A percentile compares a stretch with the other conserved stretches of the same genome.
Evolutionary conservation across 2,888 invertebrate genomes (phyloP).

Genomic region (Drosophila putrida): DNA sequence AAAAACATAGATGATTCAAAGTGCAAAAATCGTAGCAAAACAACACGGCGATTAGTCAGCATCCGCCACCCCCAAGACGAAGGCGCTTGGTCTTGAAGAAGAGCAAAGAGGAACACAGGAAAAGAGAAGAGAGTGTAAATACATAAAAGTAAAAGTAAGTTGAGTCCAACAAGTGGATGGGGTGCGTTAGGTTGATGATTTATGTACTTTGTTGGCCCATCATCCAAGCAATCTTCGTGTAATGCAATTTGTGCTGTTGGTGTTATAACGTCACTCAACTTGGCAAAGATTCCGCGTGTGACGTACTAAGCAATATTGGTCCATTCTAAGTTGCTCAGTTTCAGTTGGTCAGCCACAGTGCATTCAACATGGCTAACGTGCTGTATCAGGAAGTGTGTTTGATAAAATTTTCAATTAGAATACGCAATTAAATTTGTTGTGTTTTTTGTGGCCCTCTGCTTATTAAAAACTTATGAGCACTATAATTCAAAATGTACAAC

Average conservation of each 20-base stretch:
- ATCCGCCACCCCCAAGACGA: background rate
- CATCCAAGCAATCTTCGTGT: constrained; percentile 9
- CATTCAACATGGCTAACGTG: constrained; percentile 33
- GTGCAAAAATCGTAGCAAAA: constrained; percentile 10
- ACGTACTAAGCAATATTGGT: constrained; percentile 6
- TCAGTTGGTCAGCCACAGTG: constrained; percentile 12
- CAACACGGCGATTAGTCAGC: constrained; percentile 44
- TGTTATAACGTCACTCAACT: constrained; percentile 28
- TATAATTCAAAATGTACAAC: background rate
- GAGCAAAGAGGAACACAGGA: background rate
- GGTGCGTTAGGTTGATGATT: background rate
- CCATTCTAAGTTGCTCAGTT: constrained; percentile 18
- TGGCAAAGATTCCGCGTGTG: constrained; percentile 37
- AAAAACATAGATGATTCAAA: constrained; percentile 10
- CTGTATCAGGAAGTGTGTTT: constrained; percentile 39
- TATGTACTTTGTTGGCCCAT: background rate
- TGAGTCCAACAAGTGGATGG: constrained; percentile 42
- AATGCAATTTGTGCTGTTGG: constrained; percentile 28
- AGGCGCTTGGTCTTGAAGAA: background rate
- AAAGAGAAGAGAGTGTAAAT: background rate
- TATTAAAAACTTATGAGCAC: background rate
- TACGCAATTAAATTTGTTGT: background rate
- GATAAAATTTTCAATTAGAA: background rate
- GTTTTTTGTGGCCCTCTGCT: background rate
- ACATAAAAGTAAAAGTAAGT: constrained; percentile 39